These are phyloP conservation scores for Phenganax stokvisi DNA, from an alignment of 92 coral and sea anemone species.

Conservation along the genomic window DNA sequence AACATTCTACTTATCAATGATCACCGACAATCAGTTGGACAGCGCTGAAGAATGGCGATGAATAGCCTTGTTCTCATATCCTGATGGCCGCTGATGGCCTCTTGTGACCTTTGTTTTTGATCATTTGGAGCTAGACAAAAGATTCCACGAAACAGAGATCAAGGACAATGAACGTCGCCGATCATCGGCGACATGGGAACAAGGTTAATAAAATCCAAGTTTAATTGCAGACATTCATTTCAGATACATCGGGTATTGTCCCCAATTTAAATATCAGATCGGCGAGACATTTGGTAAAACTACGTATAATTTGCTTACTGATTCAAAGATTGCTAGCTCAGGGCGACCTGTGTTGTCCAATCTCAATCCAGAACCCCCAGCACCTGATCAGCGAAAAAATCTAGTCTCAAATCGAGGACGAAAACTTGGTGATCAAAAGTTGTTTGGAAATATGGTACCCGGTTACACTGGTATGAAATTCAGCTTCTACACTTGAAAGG, in stretches of 20 bases:
- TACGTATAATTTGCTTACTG: conserved; percentile 72
- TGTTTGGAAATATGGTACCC: conserved; percentile 86
- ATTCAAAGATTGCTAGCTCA: conserved; percentile 70
- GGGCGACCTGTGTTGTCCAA: conserved; percentile 74
- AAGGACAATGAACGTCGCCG: no score
- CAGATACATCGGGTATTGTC: conserved; percentile 95
- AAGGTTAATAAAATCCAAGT: no score
- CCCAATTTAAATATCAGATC: conserved; percentile 93
- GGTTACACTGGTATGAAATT: conserved; percentile 77
- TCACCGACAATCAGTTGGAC: no score
- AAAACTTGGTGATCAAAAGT: conserved; percentile 90
- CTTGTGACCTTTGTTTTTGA: no score
- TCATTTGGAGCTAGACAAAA: no score
- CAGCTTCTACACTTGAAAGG: no score
- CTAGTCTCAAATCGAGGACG: conserved; percentile 63
- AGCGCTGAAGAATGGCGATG: no score
- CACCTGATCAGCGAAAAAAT: conserved; percentile 51
- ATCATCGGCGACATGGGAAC: no score
- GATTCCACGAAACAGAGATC: no score
- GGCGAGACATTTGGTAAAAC: conserved; percentile 95
- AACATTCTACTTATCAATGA: no score
- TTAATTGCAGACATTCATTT: background rate
- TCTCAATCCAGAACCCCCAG: conserved; percentile 71
- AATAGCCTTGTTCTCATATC: no score
- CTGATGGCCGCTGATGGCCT: no score